Conservation (phyloP, 2,888 invertebrate genomes). For the Eilema sororculum region DNA sequence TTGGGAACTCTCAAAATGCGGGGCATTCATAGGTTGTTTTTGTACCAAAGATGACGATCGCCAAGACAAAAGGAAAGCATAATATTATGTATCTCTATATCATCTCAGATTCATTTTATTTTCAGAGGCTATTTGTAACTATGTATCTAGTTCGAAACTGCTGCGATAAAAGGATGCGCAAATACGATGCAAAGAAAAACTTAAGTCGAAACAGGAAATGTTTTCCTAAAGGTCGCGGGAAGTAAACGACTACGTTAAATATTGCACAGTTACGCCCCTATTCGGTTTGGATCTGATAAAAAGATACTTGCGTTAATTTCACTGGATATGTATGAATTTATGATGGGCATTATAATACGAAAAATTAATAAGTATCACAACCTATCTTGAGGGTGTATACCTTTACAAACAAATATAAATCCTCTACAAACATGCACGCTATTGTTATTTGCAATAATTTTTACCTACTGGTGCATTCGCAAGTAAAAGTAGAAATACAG, state of each 20-base stretch:
- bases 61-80: not conserved
- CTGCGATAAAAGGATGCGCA: not conserved
- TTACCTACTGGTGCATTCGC: too few relatives aligned
- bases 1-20: too few relatives aligned
- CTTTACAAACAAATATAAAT: too few relatives aligned
- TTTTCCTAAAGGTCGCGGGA: slow-evolving; percentile 26
- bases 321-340: too few relatives aligned
- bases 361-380: too few relatives aligned
- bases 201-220: slow-evolving; percentile 22
- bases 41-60: not conserved
- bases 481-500: too few relatives aligned
- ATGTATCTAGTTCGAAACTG: slow-evolving; percentile 6
- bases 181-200: slow-evolving; percentile 4
- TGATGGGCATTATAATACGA: too few relatives aligned
- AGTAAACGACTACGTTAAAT: slow-evolving; percentile 45
- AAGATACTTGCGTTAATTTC: slow-evolving; percentile 49
- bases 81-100: not conserved
- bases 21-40: too few relatives aligned
- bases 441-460: too few relatives aligned
- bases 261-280: slow-evolving; percentile 40
- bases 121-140: not conserved
- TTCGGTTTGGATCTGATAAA: slow-evolving; percentile 35
- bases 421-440: too few relatives aligned
- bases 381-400: too few relatives aligned
- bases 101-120: not conserved